A percentile compares a stretch with the other conserved stretches of the same genome.
Conservation (phyloP, 2,888 invertebrate species). For the Yponomeuta sedellus region DNA sequence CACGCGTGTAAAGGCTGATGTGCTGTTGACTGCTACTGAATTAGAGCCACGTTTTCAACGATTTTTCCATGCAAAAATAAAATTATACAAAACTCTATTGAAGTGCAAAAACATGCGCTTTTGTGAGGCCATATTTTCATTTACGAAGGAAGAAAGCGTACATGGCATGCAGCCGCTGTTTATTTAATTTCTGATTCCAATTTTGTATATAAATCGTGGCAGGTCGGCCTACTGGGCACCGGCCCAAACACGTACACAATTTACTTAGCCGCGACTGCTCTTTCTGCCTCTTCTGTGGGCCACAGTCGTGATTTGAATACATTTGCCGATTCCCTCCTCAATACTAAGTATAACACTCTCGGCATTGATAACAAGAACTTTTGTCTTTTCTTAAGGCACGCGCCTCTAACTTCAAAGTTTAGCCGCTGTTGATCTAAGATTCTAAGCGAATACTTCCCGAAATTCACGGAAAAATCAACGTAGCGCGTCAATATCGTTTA, state of each 20-base stretch:
- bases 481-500: conserved; percentile 45
- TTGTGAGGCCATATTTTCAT: neutral
- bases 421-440: neutral
- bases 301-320: conserved; percentile 62
- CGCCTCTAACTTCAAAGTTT: neutral
- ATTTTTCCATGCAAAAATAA: neutral
- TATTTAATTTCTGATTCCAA: conserved; percentile 2
- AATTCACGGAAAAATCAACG: conserved; percentile 34
- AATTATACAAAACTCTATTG: neutral
- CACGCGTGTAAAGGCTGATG: too few species aligned
- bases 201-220: conserved; percentile 1
- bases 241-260: conserved; percentile 72
- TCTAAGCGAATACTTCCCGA: conserved; percentile 25
- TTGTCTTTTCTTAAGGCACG: neutral
- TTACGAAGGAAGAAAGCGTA: neutral
- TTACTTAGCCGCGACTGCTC: conserved; percentile 60
- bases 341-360: neutral
- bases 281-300: conserved; percentile 10
- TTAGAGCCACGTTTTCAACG: neutral
- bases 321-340: conserved; percentile 24
- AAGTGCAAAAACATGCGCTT: neutral
- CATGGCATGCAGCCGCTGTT: neutral
- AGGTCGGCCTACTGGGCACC: conserved; percentile 59
- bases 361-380: neutral
- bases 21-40: too few species aligned